A percentile compares a stretch with the other conserved stretches of the same genome.
Evolutionary conservation across 2,113 vertebrate genomes (phyloP).

Genomic region (Anhinga anhinga): DNA sequence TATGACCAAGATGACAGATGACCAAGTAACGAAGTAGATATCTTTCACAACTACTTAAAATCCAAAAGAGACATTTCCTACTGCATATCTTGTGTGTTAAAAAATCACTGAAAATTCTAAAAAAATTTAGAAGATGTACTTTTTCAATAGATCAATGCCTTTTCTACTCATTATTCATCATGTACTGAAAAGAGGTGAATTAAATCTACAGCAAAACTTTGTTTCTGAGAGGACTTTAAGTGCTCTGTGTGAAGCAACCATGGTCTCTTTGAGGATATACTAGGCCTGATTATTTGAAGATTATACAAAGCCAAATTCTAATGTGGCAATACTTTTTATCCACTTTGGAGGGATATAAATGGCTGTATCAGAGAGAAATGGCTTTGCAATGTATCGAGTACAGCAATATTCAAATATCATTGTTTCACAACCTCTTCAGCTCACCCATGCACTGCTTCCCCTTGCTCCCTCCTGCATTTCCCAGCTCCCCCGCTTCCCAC

Average conservation of each 20-base stretch:
- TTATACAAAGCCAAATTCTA: background rate
- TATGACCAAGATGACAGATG: background rate
- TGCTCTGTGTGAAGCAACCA: background rate
- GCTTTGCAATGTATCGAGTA: accelerated
- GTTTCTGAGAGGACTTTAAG: background rate
- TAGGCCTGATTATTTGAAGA: background rate
- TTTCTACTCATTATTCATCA: background rate
- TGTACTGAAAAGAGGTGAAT: background rate
- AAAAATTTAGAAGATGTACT: background rate
- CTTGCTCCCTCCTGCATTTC: background rate
- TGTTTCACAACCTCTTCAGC: background rate
- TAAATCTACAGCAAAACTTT: background rate
- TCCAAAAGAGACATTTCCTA: background rate
- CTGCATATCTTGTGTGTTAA: background rate
- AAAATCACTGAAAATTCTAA: background rate
- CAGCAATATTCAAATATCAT: background rate
- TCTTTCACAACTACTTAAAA: background rate
- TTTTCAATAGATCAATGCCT: background rate
- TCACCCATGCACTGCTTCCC: background rate
- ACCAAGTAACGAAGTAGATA: background rate
- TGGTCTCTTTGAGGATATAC: background rate
- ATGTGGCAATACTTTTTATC: background rate
- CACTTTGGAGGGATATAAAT: background rate
- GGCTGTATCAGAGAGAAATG: background rate
- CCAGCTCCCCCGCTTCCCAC: background rate